Conservation (phyloP, 2,888 invertebrate species). For the Cosmorhoe ocellata region DNA sequence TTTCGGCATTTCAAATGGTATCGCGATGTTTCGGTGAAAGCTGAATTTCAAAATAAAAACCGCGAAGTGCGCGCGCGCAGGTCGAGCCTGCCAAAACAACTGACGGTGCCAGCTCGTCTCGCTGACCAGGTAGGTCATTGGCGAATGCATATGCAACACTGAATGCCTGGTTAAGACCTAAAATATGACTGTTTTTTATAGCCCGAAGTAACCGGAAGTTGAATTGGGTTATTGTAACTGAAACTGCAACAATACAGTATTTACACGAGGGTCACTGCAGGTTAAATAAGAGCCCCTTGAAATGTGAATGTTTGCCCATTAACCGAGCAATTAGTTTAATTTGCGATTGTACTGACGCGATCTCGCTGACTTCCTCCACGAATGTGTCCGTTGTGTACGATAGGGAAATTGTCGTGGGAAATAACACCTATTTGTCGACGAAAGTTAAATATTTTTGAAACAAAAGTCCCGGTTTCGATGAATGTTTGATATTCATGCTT, state of each 20-base stretch:
- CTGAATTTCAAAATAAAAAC: constrained; percentile 38
- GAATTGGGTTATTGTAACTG: constrained; percentile 13
- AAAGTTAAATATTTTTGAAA: constrained; percentile 43
- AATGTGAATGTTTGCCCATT: constrained; percentile 39
- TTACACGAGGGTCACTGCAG: constrained; percentile 17
- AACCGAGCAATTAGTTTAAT: constrained; percentile 30
- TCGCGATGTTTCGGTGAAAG: constrained; percentile 36
- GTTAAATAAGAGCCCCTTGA: constrained; percentile 25
- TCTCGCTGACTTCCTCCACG: constrained; percentile 3
- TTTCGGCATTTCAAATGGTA: constrained; percentile 34
- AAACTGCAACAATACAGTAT: constrained; percentile 9
- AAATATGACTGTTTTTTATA: constrained; percentile 4
- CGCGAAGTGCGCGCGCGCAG: constrained; percentile 59
- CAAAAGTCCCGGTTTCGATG: constrained; percentile 27
- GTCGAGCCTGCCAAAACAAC: constrained; percentile 71
- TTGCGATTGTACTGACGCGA: constrained; percentile 20
- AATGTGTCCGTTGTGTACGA: constrained; percentile 29
- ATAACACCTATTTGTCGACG: constrained; percentile 34
- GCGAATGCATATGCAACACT: constrained; percentile 41
- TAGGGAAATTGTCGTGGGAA: constrained; percentile 45
- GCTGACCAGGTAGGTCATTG: constrained; percentile 61
- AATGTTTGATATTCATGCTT: constrained; percentile 32
- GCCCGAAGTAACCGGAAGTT: constrained; percentile 13
- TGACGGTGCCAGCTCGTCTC: constrained; percentile 71
- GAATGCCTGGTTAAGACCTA: constrained; percentile 1